phyloP scores from a whole-genome alignment of 2,797 vertebrate genomes.

The Eleutherodactylus coqui region DNA sequence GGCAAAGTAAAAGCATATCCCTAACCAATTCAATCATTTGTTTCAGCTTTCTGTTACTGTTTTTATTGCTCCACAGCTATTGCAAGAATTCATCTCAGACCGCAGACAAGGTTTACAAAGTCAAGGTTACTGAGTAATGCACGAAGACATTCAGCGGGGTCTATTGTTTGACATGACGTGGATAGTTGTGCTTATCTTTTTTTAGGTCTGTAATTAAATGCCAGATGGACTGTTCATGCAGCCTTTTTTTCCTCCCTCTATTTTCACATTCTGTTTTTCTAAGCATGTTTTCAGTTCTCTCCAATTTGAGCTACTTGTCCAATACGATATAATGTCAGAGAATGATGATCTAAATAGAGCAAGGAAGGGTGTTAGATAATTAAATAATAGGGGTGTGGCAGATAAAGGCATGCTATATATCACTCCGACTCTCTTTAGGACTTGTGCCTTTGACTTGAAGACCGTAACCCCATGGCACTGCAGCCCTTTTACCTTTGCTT shows the following conservation, averaged over 20 bases:
- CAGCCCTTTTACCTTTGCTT: too few species aligned
- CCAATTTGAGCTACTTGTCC: neutral
- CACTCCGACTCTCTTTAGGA: neutral
- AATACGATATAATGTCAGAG: neutral
- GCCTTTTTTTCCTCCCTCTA: neutral
- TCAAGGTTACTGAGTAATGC: conserved; percentile 27
- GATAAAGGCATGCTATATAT: neutral
- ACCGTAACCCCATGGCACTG: too few species aligned
- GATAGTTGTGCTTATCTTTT: neutral
- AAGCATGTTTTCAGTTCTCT: neutral
- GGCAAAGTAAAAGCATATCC: neutral
- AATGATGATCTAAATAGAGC: neutral
- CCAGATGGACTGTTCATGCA: neutral
- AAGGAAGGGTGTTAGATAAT: neutral
- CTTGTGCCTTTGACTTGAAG: neutral
- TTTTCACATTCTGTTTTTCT: neutral
- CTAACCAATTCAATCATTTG: neutral
- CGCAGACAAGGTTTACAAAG: neutral
- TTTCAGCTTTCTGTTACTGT: neutral
- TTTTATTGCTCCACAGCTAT: neutral
- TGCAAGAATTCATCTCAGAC: conserved; percentile 14
- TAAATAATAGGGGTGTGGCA: neutral
- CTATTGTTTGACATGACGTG: neutral
- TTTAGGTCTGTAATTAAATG: neutral
- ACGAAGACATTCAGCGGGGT: neutral